A percentile compares a stretch with the other conserved stretches of the same genome.
Conservation (phyloP, 2,113 vertebrate species). For the Nyctereutes procyonoides region DNA sequence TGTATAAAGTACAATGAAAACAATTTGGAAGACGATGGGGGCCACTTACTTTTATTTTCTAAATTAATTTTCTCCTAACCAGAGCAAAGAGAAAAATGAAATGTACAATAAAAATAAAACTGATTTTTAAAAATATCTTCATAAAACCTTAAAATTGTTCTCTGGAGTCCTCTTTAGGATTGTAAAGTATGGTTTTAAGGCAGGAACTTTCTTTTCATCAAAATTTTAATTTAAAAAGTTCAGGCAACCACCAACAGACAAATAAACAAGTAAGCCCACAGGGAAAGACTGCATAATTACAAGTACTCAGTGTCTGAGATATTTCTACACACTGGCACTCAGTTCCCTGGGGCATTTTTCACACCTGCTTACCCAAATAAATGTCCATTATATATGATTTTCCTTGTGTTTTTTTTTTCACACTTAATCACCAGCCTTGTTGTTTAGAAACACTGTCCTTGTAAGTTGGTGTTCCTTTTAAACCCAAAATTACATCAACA, state of each 20-base stretch:
- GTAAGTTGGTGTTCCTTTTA: not conserved
- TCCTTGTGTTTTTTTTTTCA: not conserved
- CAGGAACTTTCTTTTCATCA: conserved; percentile 61
- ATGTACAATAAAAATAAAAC: conserved; percentile 74
- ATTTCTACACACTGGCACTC: not conserved
- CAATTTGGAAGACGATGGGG: conserved; percentile 73
- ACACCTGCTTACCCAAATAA: conserved; percentile 63
- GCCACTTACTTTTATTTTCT: conserved; percentile 79
- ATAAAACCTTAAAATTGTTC: conserved; percentile 76
- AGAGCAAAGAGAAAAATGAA: conserved; percentile 62
- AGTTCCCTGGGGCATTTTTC: not conserved
- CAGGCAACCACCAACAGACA: conserved; percentile 66
- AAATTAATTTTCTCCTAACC: conserved; percentile 81
- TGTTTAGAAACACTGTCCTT: not conserved
- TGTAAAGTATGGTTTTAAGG: conserved; percentile 59
- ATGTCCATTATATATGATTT: not conserved
- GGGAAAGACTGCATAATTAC: conserved; percentile 61
- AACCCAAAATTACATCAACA: not conserved
- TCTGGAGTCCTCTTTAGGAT: conserved; percentile 56
- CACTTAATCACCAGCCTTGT: not conserved
- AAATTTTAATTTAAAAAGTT: conserved; percentile 80
- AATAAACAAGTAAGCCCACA: conserved; percentile 66
- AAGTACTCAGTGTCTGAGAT: not conserved
- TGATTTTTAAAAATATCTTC: conserved; percentile 73
- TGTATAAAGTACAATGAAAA: conserved; percentile 57